A percentile compares a stretch with the other conserved stretches of the same genome.
phyloP scores from a whole-genome alignment of 2,797 vertebrate species.

The Mormyrus hasselquistii region DNA sequence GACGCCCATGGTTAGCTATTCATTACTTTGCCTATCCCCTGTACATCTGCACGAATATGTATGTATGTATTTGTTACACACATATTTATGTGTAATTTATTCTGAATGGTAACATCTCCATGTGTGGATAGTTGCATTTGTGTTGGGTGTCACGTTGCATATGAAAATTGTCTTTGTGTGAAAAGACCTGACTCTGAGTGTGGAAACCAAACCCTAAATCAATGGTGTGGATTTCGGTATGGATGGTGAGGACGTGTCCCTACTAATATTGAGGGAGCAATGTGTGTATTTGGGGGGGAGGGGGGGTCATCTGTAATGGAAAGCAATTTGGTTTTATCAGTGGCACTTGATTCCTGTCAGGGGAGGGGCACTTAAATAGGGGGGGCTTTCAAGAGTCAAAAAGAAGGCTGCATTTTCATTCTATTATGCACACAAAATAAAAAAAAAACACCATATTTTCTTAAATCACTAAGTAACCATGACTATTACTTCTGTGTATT shows the following conservation, averaged over 20 bases:
- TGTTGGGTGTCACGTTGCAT: not conserved
- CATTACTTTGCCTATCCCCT: not conserved
- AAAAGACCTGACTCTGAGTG: not conserved
- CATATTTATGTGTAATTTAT: not conserved
- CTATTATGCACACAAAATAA: not conserved
- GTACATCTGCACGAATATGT: not conserved
- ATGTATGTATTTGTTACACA: not conserved
- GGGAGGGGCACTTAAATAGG: not conserved
- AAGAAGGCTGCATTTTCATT: not conserved
- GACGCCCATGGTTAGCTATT: not conserved
- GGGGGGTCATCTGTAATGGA: not conserved
- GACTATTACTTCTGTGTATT: not conserved
- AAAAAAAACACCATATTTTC: not conserved
- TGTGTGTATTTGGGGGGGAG: not conserved
- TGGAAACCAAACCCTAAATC: not conserved
- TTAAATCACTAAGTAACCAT: not conserved
- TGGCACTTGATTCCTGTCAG: not conserved
- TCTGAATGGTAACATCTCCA: not conserved
- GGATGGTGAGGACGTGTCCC: not conserved
- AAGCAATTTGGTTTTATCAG: not conserved
- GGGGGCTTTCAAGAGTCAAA: not conserved
- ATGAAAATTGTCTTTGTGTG: not conserved
- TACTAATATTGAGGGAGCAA: not conserved
- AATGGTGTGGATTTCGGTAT: not conserved
- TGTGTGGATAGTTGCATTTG: not conserved